Conservation (phyloP, 1,140 invertebrate genomes). For the Drosophila cardini region DNA sequence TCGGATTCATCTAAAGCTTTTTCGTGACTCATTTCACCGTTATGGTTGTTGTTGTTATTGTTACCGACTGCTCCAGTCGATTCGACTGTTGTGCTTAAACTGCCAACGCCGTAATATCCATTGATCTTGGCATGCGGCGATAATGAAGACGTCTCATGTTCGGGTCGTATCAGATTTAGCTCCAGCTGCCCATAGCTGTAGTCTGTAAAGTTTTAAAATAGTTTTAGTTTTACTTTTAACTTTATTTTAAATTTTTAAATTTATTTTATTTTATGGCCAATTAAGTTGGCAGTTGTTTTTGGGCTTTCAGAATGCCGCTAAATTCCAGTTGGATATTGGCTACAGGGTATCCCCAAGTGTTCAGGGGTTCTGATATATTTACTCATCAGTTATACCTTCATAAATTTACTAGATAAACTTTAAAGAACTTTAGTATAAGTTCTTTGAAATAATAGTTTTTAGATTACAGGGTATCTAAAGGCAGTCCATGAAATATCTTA, state of each 20-base stretch:
- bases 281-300: background rate
- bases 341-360: background rate
- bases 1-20: slow-evolving; percentile 69
- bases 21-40: slow-evolving; percentile 1
- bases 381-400: too few species aligned
- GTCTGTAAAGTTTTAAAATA: slow-evolving; percentile 38
- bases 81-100: slow-evolving; percentile 50
- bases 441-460: too few species aligned
- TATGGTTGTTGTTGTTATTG: background rate
- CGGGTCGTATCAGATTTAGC: slow-evolving; percentile 71
- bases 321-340: background rate
- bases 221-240: background rate
- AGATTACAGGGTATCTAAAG: too few species aligned
- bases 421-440: too few species aligned
- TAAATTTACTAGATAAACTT: too few species aligned
- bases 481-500: too few species aligned
- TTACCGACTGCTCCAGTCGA: slow-evolving; percentile 13
- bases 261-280: background rate
- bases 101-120: slow-evolving; percentile 45
- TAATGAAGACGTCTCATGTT: slow-evolving; percentile 53
- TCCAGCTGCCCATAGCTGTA: slow-evolving; percentile 71
- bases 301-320: background rate
- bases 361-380: too few species aligned
- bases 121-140: slow-evolving; percentile 44
- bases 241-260: background rate